A percentile compares a stretch with the other conserved stretches of the same genome.
Conservation (phyloP, 2,888 invertebrate species). For the Schizaphis graminum region DNA sequence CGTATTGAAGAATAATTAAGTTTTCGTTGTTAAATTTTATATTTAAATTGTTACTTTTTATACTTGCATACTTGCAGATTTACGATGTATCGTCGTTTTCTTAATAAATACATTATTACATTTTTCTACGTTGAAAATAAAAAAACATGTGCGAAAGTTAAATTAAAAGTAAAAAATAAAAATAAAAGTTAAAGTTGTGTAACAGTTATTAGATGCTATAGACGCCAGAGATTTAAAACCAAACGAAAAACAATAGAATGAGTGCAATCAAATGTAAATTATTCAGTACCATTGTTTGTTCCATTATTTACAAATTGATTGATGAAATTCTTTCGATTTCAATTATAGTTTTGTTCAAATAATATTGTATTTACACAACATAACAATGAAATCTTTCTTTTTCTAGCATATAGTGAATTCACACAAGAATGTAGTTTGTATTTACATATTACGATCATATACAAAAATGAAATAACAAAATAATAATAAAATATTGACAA, state of each 20-base stretch:
- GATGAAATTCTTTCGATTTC: neutral
- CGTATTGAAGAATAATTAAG: neutral
- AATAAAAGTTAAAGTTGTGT: neutral
- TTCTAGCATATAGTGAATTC: neutral
- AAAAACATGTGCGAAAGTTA: neutral
- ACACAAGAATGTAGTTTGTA: neutral
- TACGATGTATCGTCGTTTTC: neutral
- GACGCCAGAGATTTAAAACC: neutral
- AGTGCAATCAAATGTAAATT: conserved; percentile 1
- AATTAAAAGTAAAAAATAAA: conserved; percentile 34
- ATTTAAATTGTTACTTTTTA: neutral
- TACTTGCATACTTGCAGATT: neutral
- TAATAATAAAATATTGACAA: neutral
- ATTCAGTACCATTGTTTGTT: neutral
- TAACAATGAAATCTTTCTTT: neutral
- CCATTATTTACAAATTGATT: conserved; percentile 26
- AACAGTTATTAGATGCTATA: conserved; percentile 39
- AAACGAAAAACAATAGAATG: conserved; percentile 5
- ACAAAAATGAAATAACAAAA: neutral
- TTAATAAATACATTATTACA: conserved; percentile 31
- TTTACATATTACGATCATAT: neutral
- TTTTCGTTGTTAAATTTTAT: neutral
- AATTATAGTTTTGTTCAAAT: conserved; percentile 26
- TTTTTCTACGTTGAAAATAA: conserved; percentile 34
- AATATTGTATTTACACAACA: conserved; percentile 1